phyloP scores from a whole-genome alignment of 2,888 invertebrate genomes.

The Leucophenga maculata region DNA sequence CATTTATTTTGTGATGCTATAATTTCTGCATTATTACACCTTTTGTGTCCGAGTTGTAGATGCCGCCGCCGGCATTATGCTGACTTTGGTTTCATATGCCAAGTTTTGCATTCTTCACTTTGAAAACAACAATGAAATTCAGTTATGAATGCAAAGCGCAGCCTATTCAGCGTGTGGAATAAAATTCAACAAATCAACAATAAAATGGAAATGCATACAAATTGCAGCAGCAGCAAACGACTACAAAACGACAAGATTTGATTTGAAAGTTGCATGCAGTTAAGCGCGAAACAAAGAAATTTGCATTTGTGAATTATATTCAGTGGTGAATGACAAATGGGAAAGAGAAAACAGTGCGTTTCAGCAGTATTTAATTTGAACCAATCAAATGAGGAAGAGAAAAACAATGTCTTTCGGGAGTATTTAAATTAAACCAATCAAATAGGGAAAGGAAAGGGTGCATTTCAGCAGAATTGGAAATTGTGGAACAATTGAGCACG shows the following conservation, averaged over 20 bases:
- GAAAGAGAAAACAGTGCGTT: too few relatives aligned
- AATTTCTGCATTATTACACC: conserved; percentile 26
- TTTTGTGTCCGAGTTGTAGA: conserved; percentile 13
- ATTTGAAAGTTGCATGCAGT: too few relatives aligned
- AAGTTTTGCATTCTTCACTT: neutral
- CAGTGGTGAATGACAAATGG: too few relatives aligned
- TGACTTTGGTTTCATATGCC: conserved; percentile 2
- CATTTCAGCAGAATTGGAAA: too few relatives aligned
- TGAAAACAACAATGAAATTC: conserved; percentile 7
- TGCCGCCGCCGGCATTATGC: neutral
- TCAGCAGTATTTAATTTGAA: too few relatives aligned
- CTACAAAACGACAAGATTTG: neutral
- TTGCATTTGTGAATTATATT: too few relatives aligned
- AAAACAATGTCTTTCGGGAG: too few relatives aligned
- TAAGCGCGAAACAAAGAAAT: too few relatives aligned
- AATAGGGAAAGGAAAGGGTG: too few relatives aligned
- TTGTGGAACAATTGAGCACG: too few relatives aligned
- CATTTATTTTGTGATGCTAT: conserved; percentile 6
- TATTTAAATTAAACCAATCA: too few relatives aligned
- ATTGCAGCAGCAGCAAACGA: conserved; percentile 7
- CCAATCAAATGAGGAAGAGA: too few relatives aligned
- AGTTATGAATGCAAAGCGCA: conserved; percentile 9
- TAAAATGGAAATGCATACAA: conserved; percentile 21
- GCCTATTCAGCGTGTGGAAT: neutral
- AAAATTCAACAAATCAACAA: conserved; percentile 20